Evolutionary conservation across 1,140 invertebrate genomes (phyloP).

Genomic region (Lordiphosa mommai): DNA sequence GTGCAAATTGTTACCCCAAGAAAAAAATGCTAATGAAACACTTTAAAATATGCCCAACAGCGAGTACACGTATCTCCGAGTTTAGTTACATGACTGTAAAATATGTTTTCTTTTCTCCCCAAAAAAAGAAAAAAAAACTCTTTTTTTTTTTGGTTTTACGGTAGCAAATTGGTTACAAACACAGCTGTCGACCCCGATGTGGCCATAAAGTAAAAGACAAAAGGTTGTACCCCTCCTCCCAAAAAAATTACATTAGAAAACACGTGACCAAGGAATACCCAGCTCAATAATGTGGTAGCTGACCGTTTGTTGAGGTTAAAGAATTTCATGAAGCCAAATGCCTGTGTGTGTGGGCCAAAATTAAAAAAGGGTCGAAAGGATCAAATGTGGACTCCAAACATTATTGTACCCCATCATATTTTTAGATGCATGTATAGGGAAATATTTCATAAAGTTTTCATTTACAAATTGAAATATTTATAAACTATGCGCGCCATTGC

Average conservation of each 20-base stretch:
- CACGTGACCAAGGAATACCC: slow-evolving; percentile 34
- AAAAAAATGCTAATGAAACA: slow-evolving; percentile 66
- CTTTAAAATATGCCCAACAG: slow-evolving; percentile 60
- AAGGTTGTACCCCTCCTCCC: slow-evolving; percentile 39
- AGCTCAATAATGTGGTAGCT: slow-evolving; percentile 42
- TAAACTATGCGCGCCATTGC: not conserved
- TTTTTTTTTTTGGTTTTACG: slow-evolving; percentile 34
- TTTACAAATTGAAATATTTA: not conserved
- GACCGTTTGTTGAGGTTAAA: slow-evolving; percentile 8
- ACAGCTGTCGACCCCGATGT: slow-evolving; percentile 70
- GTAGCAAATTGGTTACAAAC: slow-evolving; percentile 74
- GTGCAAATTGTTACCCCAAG: slow-evolving; percentile 58
- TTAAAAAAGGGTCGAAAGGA: slow-evolving; percentile 18
- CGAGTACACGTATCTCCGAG: slow-evolving; percentile 26
- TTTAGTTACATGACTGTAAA: slow-evolving; percentile 58
- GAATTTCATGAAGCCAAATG: not conserved
- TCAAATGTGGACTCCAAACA: slow-evolving; percentile 4
- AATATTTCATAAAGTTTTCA: slow-evolving; percentile 13
- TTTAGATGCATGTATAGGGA: too few species aligned
- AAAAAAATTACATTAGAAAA: slow-evolving; percentile 48
- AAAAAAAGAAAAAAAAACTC: not conserved
- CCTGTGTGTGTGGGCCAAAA: slow-evolving; percentile 24
- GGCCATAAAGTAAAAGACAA: slow-evolving; percentile 70
- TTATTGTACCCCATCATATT: too few species aligned
- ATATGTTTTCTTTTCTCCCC: slow-evolving; percentile 31